Evolutionary conservation across 2,113 vertebrate genomes (phyloP).

Genomic region (Brevimyrus niger): DNA sequence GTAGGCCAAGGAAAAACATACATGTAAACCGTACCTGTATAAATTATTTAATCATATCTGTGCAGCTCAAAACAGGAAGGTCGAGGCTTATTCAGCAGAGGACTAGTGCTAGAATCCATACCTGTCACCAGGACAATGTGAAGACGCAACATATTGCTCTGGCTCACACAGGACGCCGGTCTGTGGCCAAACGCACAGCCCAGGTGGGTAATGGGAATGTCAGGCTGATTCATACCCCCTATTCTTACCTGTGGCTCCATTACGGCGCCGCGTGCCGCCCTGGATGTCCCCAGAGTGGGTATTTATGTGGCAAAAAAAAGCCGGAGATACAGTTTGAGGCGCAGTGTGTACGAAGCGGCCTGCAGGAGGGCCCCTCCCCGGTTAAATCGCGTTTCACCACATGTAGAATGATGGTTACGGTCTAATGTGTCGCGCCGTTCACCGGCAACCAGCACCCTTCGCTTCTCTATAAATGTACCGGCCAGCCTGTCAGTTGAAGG

Average conservation of each 20-base stretch:
- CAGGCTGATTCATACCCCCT: not conserved
- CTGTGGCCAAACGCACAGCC: not conserved
- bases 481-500: not conserved
- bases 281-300: not conserved
- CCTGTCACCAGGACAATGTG: not conserved
- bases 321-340: not conserved
- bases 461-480: not conserved
- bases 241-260: not conserved
- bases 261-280: not conserved
- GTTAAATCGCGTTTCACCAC: not conserved
- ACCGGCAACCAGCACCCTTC: not conserved
- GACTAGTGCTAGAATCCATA: not conserved
- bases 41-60: not conserved
- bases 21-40: not conserved
- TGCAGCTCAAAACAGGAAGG: not conserved
- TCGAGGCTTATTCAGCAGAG: not conserved
- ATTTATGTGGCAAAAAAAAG: not conserved
- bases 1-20: not conserved
- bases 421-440: not conserved
- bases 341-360: not conserved
- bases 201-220: conserved; percentile 8
- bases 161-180: not conserved
- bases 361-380: not conserved
- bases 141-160: not conserved
- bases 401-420: not conserved